Percentiles rank a stretch among this genome's conserved stretches.
Evolutionary conservation across 2,797 vertebrate genomes (phyloP).

Genomic region (Enteromius radiatus): DNA sequence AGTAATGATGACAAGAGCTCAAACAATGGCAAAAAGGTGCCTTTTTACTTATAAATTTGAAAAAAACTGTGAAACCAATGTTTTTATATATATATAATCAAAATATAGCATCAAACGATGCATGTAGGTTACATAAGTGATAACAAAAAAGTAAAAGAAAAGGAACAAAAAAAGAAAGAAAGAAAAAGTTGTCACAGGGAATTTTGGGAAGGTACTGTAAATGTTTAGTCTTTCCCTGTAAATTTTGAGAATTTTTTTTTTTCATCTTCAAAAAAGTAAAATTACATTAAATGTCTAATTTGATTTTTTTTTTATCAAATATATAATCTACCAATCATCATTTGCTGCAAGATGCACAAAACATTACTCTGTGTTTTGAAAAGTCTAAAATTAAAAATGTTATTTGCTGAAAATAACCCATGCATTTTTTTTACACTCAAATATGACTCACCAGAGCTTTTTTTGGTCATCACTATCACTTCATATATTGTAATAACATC

Average conservation of each 20-base stretch:
- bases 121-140: neutral
- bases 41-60: neutral
- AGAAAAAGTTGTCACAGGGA: too few species aligned
- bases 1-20: neutral
- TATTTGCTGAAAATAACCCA: neutral
- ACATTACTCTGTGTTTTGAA: neutral
- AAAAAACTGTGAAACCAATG: too few species aligned
- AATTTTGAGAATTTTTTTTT: too few species aligned
- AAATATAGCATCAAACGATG: neutral
- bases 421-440: neutral
- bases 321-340: neutral
- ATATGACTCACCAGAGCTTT: neutral
- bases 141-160: neutral
- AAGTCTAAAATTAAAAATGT: neutral
- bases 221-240: neutral
- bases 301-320: neutral
- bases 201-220: neutral
- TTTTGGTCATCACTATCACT: neutral
- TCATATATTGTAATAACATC: neutral
- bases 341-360: neutral
- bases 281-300: neutral
- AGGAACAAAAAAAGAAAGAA: neutral
- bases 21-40: neutral
- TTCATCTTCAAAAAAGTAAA: neutral
- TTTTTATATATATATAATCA: too few species aligned